Evolutionary conservation across 2,113 vertebrate species (phyloP).

Genomic region (Crotalus horridus): DNA sequence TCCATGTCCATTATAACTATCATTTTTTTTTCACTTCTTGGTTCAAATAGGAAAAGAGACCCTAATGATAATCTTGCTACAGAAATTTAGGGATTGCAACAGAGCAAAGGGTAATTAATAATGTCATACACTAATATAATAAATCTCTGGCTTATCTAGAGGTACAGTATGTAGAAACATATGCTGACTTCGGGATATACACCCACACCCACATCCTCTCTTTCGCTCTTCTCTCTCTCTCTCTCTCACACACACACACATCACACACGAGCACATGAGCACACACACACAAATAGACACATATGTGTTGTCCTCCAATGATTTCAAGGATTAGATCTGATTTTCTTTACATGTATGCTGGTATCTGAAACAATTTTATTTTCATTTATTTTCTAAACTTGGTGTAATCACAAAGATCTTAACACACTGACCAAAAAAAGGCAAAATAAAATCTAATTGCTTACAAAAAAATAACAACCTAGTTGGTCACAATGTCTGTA

Average conservation of each 20-base stretch:
- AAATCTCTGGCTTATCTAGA: background rate
- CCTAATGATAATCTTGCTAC: slow-evolving; percentile 44
- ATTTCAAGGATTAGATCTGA: slow-evolving; percentile 30
- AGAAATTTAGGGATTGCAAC: slow-evolving; percentile 42
- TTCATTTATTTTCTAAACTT: slow-evolving; percentile 47
- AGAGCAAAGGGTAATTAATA: slow-evolving; percentile 41
- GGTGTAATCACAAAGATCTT: slow-evolving; percentile 17
- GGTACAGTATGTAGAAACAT: background rate
- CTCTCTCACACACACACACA: background rate
- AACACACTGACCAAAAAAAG: background rate
- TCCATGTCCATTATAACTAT: slow-evolving; percentile 53
- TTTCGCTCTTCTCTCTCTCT: background rate
- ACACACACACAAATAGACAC: background rate
- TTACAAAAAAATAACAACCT: background rate
- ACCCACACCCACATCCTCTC: background rate
- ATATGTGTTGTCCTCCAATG: background rate
- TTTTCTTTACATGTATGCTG: slow-evolving; percentile 37
- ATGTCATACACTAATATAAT: slow-evolving; percentile 29
- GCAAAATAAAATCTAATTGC: background rate
- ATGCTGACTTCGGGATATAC: background rate
- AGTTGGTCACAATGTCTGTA: background rate
- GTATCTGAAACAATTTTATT: slow-evolving; percentile 48
- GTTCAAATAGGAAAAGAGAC: slow-evolving; percentile 27
- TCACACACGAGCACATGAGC: too few species aligned
- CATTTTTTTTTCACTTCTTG: slow-evolving; percentile 49